Evolutionary conservation across 2,113 vertebrate species (phyloP), one percentile per base, ranked within the genome.

Genomic region (Mohoua ochrocephala): DNA sequence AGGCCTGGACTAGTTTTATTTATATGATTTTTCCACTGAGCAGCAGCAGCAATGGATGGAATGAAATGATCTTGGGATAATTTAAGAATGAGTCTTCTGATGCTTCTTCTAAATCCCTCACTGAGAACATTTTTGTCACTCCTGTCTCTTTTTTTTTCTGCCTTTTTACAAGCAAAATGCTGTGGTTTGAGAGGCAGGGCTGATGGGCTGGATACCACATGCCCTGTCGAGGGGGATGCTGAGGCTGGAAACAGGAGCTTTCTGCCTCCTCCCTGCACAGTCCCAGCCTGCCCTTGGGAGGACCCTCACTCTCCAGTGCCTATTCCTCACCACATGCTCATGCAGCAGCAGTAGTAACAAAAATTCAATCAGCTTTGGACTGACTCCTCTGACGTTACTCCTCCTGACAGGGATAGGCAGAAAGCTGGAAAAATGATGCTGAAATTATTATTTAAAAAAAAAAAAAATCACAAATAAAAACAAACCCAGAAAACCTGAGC

Each of bases 281-380:
- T 7, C 13, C 61, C 53, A 63, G 49, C 52, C 60, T 59, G 7
- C 9, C 30, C 56, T 21, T 33, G 64, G 52, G 39, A 60, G 22
- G 15, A 47, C 49, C 18, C 41, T 78, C 30, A 9, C 22, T 39
- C 45, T 73, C 28, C 71, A 49, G 24, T 2, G 8, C 22, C 56
- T 74, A 0, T 30, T 79, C 41, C 44, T 82, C 6, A 44, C 28
- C 22, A 9, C 7, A 10, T 30, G 22, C 37, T 68, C 28, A 27
- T 0, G 0, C 3, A 84, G 0, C 3, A 87, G 56, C 52, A 88
- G 30, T 31, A 49, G 7, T 4, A 64, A 56, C 7, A 52, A 73
- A 90, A 80, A 53, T 65, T 53, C 53, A 49, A 0, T 37, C 70
- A 61, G 50, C 61, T 88, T 69, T 83, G 75, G 26, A 21, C 22